Evolutionary conservation across 30 jellyfish, hydroid and myxozoan species (phyloP), one percentile per base, ranked within the genome.

Genomic region (Catostylus mosaicus): DNA sequence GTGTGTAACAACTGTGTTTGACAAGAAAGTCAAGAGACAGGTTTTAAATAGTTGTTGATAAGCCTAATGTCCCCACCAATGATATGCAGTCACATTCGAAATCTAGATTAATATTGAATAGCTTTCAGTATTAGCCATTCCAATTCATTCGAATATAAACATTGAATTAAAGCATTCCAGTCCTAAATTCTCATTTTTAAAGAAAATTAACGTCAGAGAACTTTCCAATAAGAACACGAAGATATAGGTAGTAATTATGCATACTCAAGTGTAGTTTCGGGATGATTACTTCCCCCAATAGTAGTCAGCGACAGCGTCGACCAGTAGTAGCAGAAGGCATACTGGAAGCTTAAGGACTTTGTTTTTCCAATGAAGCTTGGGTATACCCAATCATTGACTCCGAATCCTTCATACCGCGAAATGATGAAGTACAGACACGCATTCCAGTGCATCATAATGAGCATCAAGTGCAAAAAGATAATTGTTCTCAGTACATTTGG

Each of bases 261-360:
- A 88, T 64, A 93, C 99, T 80, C 97, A 1, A 78, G 63, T 7
- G 96, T 70, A 29, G 99, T 93, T 33, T 46, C 95, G 2, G 99
- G 99, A 27, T 94, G 86, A 4, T 73, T 64, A 51, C 92, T 77
- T 18, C 89, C 88, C 5, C 99, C 99, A 65, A 93, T 93, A 29
- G 96, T 88, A 35, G 99, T 93, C 24, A 93, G 80, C 2, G 96
- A 96, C 83, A 93, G 73, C 27, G 99, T 93, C 22, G 99, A 88
- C 99, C 99, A 93, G 63, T 93, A 93, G 77, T 80, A 82, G 79
- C 99, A 80, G 27, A 72, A 79, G 16, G 89, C 92, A 66, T 93
- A 93, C 59, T 89, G 96, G 65, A 87, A 91, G 60, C 71, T 38
- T 26, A 87, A 52, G 9, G 64, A 27, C 29, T 78, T 36, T 67